A percentile compares a stretch with the other conserved stretches of the same genome.
These are phyloP conservation scores for Acanthurus lineatus DNA, from an alignment of 2,797 vertebrate genomes.

Conservation along the genomic window DNA sequence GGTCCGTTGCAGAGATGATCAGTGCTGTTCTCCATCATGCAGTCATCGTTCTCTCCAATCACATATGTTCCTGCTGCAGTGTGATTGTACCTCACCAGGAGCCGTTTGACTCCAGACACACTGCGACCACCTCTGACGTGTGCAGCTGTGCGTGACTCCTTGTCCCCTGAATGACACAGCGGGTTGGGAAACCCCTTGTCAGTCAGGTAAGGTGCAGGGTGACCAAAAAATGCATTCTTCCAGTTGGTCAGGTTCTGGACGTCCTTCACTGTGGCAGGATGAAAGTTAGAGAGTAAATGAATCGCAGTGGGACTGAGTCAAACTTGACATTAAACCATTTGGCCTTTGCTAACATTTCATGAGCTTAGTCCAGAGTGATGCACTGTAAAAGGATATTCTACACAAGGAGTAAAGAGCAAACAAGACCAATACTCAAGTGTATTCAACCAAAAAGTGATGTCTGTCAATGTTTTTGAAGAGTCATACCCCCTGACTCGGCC, in stretches of 20 bases:
- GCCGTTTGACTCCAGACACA: conserved; percentile 23
- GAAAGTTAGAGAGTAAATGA: conserved; percentile 25
- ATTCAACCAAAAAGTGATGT: conserved; percentile 55
- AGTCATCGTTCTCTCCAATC: conserved; percentile 90
- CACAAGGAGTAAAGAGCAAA: conserved; percentile 29
- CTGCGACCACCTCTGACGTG: conserved; percentile 43
- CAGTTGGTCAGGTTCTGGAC: conserved; percentile 93
- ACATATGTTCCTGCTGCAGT: conserved; percentile 84
- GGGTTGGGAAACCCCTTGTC: conserved; percentile 94
- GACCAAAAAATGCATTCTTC: conserved; percentile 90
- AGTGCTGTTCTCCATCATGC: conserved; percentile 86
- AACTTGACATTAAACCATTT: conserved; percentile 35
- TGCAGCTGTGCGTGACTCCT: conserved; percentile 59
- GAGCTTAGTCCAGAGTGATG: conserved; percentile 33
- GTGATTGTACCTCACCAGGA: conserved; percentile 26
- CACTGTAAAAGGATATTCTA: conserved; percentile 37
- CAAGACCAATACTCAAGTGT: conserved; percentile 14
- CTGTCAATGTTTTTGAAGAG: conserved; percentile 62
- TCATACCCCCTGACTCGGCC: conserved; percentile 92
- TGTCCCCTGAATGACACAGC: conserved; percentile 79
- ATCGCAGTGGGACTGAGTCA: conserved; percentile 30
- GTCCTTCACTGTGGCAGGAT: conserved; percentile 84
- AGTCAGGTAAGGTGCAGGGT: conserved; percentile 92
- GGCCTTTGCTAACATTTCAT: conserved; percentile 31
- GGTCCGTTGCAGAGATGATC: conserved; percentile 93